Evolutionary conservation across 1,140 invertebrate species (phyloP).

Genomic region (Eueides isabella): DNA sequence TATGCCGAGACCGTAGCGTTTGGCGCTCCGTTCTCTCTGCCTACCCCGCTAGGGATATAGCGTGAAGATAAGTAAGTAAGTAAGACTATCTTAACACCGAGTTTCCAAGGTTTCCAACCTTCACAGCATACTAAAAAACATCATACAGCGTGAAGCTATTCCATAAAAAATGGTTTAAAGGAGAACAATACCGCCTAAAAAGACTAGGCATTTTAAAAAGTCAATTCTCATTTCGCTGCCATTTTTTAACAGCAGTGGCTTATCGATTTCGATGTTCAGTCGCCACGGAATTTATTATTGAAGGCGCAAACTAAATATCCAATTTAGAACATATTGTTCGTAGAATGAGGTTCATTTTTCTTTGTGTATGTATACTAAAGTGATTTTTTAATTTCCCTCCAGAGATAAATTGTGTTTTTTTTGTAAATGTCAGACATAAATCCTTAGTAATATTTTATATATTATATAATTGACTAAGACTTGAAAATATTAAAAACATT

Average conservation of each 20-base stretch:
- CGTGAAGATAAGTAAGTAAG: too few species aligned
- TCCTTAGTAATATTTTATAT: constrained; percentile 1
- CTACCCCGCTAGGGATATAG: too few species aligned
- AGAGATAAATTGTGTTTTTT: constrained; percentile 20
- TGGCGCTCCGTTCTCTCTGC: too few species aligned
- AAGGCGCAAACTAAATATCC: not conserved
- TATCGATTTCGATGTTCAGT: constrained; percentile 30
- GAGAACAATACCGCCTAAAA: not conserved
- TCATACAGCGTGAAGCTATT: too few species aligned
- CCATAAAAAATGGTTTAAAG: not conserved
- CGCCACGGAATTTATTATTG: constrained; percentile 27
- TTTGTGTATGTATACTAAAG: not conserved
- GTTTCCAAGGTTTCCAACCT: too few species aligned
- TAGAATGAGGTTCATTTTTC: constrained; percentile 5
- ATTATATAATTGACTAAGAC: not conserved
- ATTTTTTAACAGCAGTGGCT: constrained; percentile 29
- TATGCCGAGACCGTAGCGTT: too few species aligned
- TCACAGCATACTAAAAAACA: too few species aligned
- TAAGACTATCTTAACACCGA: too few species aligned
- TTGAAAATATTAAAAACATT: not conserved
- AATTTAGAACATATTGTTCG: not conserved
- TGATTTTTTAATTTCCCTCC: constrained; percentile 21
- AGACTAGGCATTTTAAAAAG: constrained; percentile 24
- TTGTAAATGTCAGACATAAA: constrained; percentile 12
- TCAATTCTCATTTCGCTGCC: constrained; percentile 30